Evolutionary conservation across 2,888 invertebrate genomes (phyloP), one percentile per base, ranked within the genome.

Genomic region (Mamestra brassicae): DNA sequence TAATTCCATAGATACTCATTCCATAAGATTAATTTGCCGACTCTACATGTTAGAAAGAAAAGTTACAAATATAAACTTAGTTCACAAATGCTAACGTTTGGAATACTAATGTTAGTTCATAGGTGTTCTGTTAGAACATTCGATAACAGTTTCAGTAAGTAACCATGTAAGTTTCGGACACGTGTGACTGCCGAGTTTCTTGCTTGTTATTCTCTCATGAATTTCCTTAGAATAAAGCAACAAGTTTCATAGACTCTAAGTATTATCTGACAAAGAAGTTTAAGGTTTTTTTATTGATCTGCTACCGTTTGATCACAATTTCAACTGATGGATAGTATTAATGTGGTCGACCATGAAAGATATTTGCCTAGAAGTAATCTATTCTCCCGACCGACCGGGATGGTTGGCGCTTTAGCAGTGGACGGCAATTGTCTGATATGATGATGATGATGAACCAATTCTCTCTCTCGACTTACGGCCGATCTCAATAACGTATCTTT

Each of bases 91-190:
- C 55, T 45, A 54, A 66, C 76, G 64, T 69, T 69, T 62, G 69
- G 84, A 81, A 81, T 81, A 81, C 65, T 84, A 81, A 81, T 71
- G 81, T 68, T 64, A 71, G 76, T 84, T 57, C 62, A 57, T 52
- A 76, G 61, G 55, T 71, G 71, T 80, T 74, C 42, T 67, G 38
- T 34, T n/a, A 58, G 73, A 68, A 68, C 26, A 76, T 76, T 81
- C 42, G 78, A 81, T 73, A 69, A 62, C 54, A 81, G 72, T 72
- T 71, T n/a, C n/a, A 52, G 52, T 50, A 52, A 71, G 50, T 60
- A 60, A 45, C 11, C 64, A 50, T 45, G 45, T 11, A 54, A 80
- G 75, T 74, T 75, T 64, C 42, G 42, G 50, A 58, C 83, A 71
- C 42, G 47, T 69, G 52, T 45, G 36, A 50, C 64, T 13, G 34